Evolutionary conservation across 2,797 vertebrate species (phyloP), one percentile per base, ranked within the genome.

Genomic region (Octomys mimax): DNA sequence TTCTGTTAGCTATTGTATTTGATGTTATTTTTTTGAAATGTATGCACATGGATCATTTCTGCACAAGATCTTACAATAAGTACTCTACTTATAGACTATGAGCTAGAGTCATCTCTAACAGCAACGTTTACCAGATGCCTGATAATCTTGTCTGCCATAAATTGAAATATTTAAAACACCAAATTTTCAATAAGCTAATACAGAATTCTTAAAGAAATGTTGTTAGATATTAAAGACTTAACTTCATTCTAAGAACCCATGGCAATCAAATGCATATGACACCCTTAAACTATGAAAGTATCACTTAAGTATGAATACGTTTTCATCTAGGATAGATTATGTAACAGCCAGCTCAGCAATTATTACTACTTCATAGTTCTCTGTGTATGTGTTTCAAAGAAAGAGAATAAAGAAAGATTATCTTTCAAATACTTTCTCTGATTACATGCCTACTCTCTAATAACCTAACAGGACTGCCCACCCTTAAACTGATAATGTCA

Each of bases 371-470:
- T 91, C 96, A 97, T 98, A 97, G 96, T 98, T 98, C 97, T 97
- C 52, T 97, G 95, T 96, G 97, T 95, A 95, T 98, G 95, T 97
- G 98, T 98, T 98, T 99, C 97, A 97, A 97, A 98, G 95, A 97
- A 99, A 97, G 96, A 98, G 98, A 98, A 98, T 98, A 98, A 98
- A 97, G 97, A 98, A 98, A 98, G 98, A 99, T 98, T 98, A 97
- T 98, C 97, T 99, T 99, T 99, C 98, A 98, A 96, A 98, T 97
- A 98, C 98, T 99, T 99, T 97, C 98, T 99, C 98, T 99, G 98
- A 99, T 99, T 99, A 98, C 98, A 98, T 98, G 97, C 98, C 97
- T 98, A 95, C 98, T 99, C 98, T 98, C 98, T 98, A 98, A 99
- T 99, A 98, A 98, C 98, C 98, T 98, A 98, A 98, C 98, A 98